Base-by-base conservation (phyloP, 1,140 invertebrate genomes). In the Caerostris extrusa region DNA sequence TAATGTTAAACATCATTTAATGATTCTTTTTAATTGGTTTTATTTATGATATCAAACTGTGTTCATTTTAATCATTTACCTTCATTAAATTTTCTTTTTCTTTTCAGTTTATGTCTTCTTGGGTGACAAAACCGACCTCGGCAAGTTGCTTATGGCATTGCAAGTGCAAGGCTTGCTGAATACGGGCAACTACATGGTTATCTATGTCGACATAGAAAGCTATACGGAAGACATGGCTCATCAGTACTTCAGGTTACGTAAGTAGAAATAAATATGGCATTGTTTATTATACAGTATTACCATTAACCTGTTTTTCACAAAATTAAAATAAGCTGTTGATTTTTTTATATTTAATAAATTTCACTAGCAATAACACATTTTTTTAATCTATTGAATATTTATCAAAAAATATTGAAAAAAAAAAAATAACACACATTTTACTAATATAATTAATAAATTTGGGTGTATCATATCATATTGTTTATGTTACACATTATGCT, bases 161-260 rank as follows among this genome's bases (percentile, higher is more conserved):
- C 98, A 99, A 95, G 97, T 97, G 89, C 96, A 98, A 87, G 97
- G 98, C 90, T 95, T 99, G 85, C 98, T 99, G 95, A 97, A 98
- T 34, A 97, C 98, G 91, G 98, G 98, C 12, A 98, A 99, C 95
- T 99, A 99, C 95, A 98, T 99, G 96, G 98, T 99, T 71, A 98
- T 99, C 95, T 98, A 98, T 95, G 98, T 99, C 7, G 98, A 99
- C 95, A 60, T 89, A 8, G 57, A 97, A 98, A 96, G 97, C 97
- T 98, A 98, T 96, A 97, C 97, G 10, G 96, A 96, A 67, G 97
- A 97, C 95, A 97, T 98, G 95, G 97, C 98, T 10, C 96, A 97
- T 93, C 97, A 98, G 96, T 99, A 99, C 96, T 94, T 90, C 50
- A 64, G 86, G 69, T 7, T 61, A 10, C 93, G 93, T 94, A 90